A percentile compares a stretch with the other conserved stretches of the same genome.
These are phyloP conservation scores for Strigops habroptila DNA, from an alignment of 2,113 vertebrate species.

Conservation along the genomic window DNA sequence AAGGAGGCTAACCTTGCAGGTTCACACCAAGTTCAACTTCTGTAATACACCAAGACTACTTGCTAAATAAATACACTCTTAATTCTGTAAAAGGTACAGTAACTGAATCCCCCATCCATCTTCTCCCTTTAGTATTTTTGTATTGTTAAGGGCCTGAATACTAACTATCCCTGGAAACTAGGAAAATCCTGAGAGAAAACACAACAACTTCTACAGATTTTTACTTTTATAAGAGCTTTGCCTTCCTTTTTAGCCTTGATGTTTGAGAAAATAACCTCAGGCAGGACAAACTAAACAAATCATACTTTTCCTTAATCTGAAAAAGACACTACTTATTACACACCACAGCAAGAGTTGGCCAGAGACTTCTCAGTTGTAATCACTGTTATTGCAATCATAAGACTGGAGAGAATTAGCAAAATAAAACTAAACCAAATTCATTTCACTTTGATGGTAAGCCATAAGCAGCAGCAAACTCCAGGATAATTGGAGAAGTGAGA, in stretches of 20 bases:
- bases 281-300: background rate
- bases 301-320: background rate
- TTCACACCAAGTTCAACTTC: background rate
- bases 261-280: conserved; percentile 14
- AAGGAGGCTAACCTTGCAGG: background rate
- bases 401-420: conserved; percentile 30
- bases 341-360: background rate
- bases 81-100: background rate
- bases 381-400: background rate
- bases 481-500: background rate
- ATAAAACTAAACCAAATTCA: background rate
- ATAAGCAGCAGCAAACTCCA: background rate
- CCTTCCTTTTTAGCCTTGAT: background rate
- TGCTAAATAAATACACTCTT: background rate
- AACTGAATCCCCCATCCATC: background rate
- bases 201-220: background rate
- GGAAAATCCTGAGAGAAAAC: background rate
- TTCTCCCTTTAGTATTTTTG: background rate
- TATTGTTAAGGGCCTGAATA: background rate
- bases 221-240: background rate
- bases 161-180: background rate
- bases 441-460: background rate
- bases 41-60: background rate
- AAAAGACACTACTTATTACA: background rate
- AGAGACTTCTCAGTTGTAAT: background rate